Evolutionary conservation across 2,797 vertebrate species (phyloP), one percentile per base, ranked within the genome.

Genomic region (Sternarchorhynchus goeldii): DNA sequence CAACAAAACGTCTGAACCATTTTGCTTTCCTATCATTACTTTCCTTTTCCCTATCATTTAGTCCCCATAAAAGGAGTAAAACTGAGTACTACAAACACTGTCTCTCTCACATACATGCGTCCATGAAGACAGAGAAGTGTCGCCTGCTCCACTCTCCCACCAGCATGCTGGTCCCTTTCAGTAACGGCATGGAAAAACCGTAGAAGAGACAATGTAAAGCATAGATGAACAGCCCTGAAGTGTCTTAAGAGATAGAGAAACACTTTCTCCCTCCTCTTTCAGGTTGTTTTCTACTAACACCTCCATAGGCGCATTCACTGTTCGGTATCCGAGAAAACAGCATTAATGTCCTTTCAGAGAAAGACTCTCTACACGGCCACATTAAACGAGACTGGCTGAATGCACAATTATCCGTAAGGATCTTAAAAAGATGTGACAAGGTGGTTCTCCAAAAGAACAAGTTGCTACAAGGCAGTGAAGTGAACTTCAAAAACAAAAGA

Each of bases 401-500:
- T 2, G 3, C 59, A 12, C 70, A 75, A 75, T 70, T 64, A 75
- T 64, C 41, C 17, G 50, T 45, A 66, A 34, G 63, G 66, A 14
- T 12, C 8, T 29, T 59, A 57, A 69, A 69, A 65, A n/a, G 57
- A 39, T 41, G 56, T 39, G 58, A 25, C 62, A 14, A 17, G 69
- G n/a, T 12, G n/a, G 41, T 64, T 25, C 78, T 57, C 32, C 3
- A 14, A n/a, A 36, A 71, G 53, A 59, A 31, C 79, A 60, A 29
- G 79, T 81, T 72, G 56, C n/a, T 53, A 64, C 79, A 72, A 12
- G 50, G 67, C 25, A 32, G 12, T 2, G 2, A 21, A 53, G 34
- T 7, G 34, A 1, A 18, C 10, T 14, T 60, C 18, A 58, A 50
- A 31, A 16, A 32, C 10, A 32, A 34, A 25, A 73, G 6, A 10